Evolutionary conservation across 1,140 invertebrate species (phyloP), one percentile per base, ranked within the genome.

Genomic region (Centruroides sculpturatus): DNA sequence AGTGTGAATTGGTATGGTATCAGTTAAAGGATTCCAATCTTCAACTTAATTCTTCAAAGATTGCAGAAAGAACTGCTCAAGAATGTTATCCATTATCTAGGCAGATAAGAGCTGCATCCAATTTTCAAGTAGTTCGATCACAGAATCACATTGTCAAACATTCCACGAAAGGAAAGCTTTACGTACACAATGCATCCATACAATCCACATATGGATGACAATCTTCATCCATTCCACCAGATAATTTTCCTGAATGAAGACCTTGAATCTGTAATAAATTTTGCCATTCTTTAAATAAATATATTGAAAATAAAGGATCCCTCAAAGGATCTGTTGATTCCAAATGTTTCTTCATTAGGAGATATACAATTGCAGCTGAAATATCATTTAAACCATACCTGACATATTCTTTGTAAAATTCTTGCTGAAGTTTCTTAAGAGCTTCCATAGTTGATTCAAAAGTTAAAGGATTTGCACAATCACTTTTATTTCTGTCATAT

Each of bases 11-110:
- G 94, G 93, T 59, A 95, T 81, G 0, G 85, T 87, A 71, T 98
- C 95, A 0, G 85, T 87, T 0, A 93, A 77, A 0, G 96, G 95
- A 78, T 98, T 90, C 96, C 95, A 99, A 49, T 82, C 80, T 50
- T 89, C 82, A 0, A 95, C 90, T 66, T 89, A 89, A 11, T 77
- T 70, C 41, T 85, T 81, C 47, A 98, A 72, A 59, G 82, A 80
- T 1, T 90, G 89, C 61, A 92, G 74, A 47, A 96, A 78, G 6
- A 90, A 73, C 66, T 92, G 83, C 57, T 93, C 85, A 5, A 89
- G 75, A 63, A 92, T 81, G 69, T 90, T 87, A 59, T 87, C 83
- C 53, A 87, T 66, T 41, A 97, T 82, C 89, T 90, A 94, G 0
- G 73, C 70, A 0, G 93, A 90, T 55, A 94, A 70, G 1, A 92